Base-by-base conservation (phyloP, 1,140 invertebrate species). In the Oreohelix idahoensis region DNA sequence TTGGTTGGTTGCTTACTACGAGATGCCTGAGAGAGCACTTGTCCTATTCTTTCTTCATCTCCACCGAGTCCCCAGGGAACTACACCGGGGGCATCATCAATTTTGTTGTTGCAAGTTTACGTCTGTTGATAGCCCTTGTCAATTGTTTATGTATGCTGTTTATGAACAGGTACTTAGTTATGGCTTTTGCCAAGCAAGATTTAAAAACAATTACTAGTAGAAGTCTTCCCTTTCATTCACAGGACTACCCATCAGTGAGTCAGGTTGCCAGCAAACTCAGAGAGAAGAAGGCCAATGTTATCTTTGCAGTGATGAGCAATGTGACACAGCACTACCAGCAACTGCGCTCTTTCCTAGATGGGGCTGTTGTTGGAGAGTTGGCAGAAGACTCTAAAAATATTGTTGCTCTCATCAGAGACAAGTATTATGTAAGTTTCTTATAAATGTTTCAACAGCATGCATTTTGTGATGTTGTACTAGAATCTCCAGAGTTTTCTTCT, bases 191-290 rank as follows among this genome's bases (percentile, higher is more conserved):
- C n/a, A n/a, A n/a, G n/a, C n/a, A n/a, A n/a, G n/a, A n/a, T n/a
- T n/a, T n/a, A n/a, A n/a, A n/a, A n/a, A n/a, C n/a, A n/a, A n/a
- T n/a, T n/a, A n/a, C n/a, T n/a, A n/a, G n/a, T n/a, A n/a, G n/a
- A n/a, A n/a, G n/a, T n/a, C n/a, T n/a, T 53, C 35, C 49, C 26
- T 66, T 79, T 69, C 32, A 32, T 42, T 20, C 1, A 36, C 36
- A 98, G 93, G 98, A 99, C 93, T 99, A 99, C 93, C 98, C 98
- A 0, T 99, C 98, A 71, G 97, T 99, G 81, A 98, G 98, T 70
- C 92, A 99, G 90, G 93, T 96, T 74, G 94, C 94, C 83, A 87
- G 96, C 95, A 97, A 97, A 93, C 96, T 98, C 39, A 97, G 97
- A 89, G 95, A 99, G 89, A 96, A 98, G 89, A 96, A 97, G 36